Evolutionary conservation across 2,797 vertebrate species (phyloP), one percentile per base, ranked within the genome.

Genomic region (Poecilia wingei): DNA sequence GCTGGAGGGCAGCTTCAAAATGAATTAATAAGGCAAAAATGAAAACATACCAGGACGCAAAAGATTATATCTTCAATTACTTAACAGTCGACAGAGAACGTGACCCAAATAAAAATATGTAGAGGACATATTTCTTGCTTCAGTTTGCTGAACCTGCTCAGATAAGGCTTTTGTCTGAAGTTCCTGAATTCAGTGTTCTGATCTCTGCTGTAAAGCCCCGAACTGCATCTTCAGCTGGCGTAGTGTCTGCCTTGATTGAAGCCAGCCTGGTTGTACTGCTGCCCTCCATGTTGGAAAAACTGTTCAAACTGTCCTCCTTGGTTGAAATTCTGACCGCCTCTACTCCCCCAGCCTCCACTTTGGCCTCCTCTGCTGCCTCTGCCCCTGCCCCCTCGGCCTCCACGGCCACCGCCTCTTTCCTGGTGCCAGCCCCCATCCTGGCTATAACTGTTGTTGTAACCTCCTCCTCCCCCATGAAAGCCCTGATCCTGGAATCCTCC

Each of bases 291-390:
- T 87, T 99, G 98, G 94, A 99, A 99, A 93, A 97, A 99, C 95
- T 99, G 98, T 94, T 99, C 98, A 95, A 99, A 99, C 53, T 99
- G 98, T 84, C 98, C 98, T 33, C 97, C 98, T 90, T 98, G 98
- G 92, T 97, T 98, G 74, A 97, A 97, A 93, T 90, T 98, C 91
- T 97, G 97, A n/a, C 96, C 97, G 28, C 98, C 97, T 94, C 98
- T 96, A 43, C 95, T 96, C 28, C 97, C 97, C 97, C 98, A 98
- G 3, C 97, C 97, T 1, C 97, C 97, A 75, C 97, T 96, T 80
- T 95, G 95, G 74, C 96, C 96, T 76, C 87, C 90, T 88, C 80
- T 96, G 2, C 97, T 97, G 4, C 97, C 96, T 84, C 97, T 79
- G 95, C 96, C 81, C 95, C 96, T 79, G 39, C 87, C 95, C 22